Evolutionary conservation across 2,888 invertebrate species (phyloP), one percentile per base, ranked within the genome.

Genomic region (Cylindroiulus punctatus): DNA sequence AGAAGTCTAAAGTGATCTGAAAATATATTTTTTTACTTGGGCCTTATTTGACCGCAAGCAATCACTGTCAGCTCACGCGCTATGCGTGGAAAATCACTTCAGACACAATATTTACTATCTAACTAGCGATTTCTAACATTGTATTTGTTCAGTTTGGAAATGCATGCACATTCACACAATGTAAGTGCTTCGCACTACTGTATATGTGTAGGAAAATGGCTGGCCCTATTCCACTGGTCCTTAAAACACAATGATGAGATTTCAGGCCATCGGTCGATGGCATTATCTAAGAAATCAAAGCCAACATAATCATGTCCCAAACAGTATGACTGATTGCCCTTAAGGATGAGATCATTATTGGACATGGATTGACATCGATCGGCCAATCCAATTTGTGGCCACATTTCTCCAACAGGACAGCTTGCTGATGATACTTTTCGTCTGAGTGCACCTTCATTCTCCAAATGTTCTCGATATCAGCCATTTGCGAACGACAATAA

Each of bases 301-400:
- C 76, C 10, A 76, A 17, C 76, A 76, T 76, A 76, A 76, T 76
- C 76, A 76, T 76, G 26, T 26, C 76, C 76, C 30, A 30, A 26
- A 76, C 76, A 76, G 76, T 76, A 76, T 76, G 76, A 76, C 76
- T 76, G 76, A 76, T 76, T 76, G 76, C 76, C 76, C 76, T 76
- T 30, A 76, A 76, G 76, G 30, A 76, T 76, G 76, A 76, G 76
- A 76, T 76, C 76, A 76, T 76, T 76, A 76, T 30, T 76, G 30
- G 76, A 30, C 76, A 76, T 17, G 76, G 76, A 76, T 30, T 76
- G 30, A 14, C 76, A 76, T 76, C 76, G 76, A 76, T 76, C 76
- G 76, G 1, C 76, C 14, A 8, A 76, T 76, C 76, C 76, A 76
- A 76, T 76, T 76, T 76, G 76, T 76, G 76, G 30, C 76, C 76